phyloP scores from a whole-genome alignment of 2,797 vertebrate species.

The Scolopax rusticola region DNA sequence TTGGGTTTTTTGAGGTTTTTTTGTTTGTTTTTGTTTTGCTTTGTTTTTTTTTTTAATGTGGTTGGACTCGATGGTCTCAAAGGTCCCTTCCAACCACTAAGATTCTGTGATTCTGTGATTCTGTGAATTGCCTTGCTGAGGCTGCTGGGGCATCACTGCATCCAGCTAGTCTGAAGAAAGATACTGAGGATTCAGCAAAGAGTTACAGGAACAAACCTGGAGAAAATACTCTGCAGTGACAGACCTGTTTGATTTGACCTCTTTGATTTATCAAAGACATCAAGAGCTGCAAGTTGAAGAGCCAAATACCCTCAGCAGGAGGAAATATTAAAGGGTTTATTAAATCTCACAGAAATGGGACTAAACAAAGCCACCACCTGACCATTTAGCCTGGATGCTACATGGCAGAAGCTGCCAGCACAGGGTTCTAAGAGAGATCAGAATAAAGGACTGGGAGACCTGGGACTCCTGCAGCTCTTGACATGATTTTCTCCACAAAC shows the following conservation, averaged over 20 bases:
- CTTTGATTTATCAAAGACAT: slow-evolving; percentile 13
- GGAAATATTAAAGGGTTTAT: slow-evolving; percentile 12
- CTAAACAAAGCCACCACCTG: background rate
- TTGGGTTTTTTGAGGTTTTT: too few relatives aligned
- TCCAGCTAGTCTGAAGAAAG: background rate
- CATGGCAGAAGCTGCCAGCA: background rate
- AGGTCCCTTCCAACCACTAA: too few relatives aligned
- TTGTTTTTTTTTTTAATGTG: too few relatives aligned
- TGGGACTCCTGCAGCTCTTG: background rate
- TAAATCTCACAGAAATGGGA: background rate
- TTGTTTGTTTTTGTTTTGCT: too few relatives aligned
- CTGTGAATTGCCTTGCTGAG: background rate
- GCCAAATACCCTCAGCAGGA: background rate
- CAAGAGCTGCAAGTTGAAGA: background rate
- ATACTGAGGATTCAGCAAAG: background rate
- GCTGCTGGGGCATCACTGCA: background rate
- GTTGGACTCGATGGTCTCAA: too few relatives aligned
- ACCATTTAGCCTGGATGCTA: background rate
- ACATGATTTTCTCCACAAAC: background rate
- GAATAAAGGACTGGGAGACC: background rate
- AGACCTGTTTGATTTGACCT: background rate
- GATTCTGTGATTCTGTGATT: too few relatives aligned
- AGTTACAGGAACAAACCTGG: background rate
- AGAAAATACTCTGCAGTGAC: background rate
- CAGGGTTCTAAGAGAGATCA: background rate